Evolutionary conservation across 2,888 invertebrate species (phyloP).

Genomic region (Cyclophora albipunctata): DNA sequence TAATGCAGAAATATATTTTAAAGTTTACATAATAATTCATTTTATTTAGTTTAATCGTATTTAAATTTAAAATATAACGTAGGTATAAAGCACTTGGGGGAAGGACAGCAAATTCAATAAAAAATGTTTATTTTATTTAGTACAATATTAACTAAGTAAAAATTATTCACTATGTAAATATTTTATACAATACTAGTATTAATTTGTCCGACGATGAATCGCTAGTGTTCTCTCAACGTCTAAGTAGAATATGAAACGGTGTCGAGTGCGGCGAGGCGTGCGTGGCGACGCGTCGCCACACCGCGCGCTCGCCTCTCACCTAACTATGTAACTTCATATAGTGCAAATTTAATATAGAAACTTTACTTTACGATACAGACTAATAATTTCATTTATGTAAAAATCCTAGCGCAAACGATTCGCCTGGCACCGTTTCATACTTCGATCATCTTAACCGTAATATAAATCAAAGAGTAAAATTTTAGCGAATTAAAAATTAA

Average conservation of each 20-base stretch:
- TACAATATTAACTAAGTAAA: conserved; percentile 74
- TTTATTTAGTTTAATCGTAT: conserved; percentile 70
- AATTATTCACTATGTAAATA: conserved; percentile 75
- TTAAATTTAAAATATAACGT: conserved; percentile 71
- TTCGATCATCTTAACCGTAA: conserved; percentile 67
- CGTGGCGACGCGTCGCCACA: conserved; percentile 17
- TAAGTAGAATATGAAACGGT: conserved; percentile 57
- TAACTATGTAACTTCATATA: conserved; percentile 58
- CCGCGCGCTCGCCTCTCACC: conserved; percentile 61
- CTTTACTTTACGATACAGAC: conserved; percentile 69
- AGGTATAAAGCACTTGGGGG: conserved; percentile 77
- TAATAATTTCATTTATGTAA: conserved; percentile 72
- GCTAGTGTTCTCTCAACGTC: conserved; percentile 67
- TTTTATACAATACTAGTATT: conserved; percentile 73
- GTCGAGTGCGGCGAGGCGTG: conserved; percentile 28
- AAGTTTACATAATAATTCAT: conserved; percentile 69
- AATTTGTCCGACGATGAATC: conserved; percentile 69
- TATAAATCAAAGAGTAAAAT: conserved; percentile 74
- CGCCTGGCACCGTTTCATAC: conserved; percentile 71
- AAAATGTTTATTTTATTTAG: conserved; percentile 72
- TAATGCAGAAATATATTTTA: conserved; percentile 67
- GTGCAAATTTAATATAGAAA: conserved; percentile 73
- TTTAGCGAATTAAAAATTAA: conserved; percentile 75
- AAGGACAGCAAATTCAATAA: conserved; percentile 77
- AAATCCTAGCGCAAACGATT: conserved; percentile 73